phyloP scores from a whole-genome alignment of 2,797 vertebrate genomes.

The Lates japonicus region DNA sequence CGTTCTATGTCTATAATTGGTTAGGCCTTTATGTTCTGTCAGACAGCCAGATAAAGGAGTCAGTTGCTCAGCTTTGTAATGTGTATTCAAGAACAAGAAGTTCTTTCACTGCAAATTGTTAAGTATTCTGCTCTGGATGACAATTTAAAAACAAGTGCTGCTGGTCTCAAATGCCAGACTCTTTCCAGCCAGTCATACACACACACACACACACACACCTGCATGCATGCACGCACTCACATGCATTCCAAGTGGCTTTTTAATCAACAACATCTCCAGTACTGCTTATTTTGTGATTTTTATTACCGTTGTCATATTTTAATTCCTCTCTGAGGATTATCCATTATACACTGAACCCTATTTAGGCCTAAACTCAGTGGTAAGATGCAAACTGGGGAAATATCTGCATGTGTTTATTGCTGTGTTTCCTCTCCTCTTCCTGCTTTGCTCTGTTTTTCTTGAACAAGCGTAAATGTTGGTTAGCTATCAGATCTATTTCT shows the following conservation, averaged over 20 bases:
- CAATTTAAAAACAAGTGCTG: constrained; percentile 21
- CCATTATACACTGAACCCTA: constrained; percentile 53
- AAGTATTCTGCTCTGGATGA: neutral
- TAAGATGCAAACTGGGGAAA: constrained; percentile 46
- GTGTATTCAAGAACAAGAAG: constrained; percentile 19
- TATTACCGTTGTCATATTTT: constrained; percentile 32
- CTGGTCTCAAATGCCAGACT: constrained; percentile 20
- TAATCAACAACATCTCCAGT: constrained; percentile 53
- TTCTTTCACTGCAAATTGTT: constrained; percentile 9
- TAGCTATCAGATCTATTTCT: constrained; percentile 18
- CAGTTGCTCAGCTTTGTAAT: constrained; percentile 26
- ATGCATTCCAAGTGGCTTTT: constrained; percentile 22
- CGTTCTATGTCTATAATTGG: constrained; percentile 47
- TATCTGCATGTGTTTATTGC: constrained; percentile 33
- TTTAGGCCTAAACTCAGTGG: constrained; percentile 49
- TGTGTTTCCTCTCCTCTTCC: constrained; percentile 6
- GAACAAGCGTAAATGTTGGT: constrained; percentile 6
- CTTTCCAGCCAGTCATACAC: neutral
- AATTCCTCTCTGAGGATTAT: constrained; percentile 65
- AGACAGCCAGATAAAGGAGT: constrained; percentile 2
- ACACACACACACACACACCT: neutral
- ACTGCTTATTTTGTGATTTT: constrained; percentile 30
- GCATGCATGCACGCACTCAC: neutral
- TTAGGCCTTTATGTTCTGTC: constrained; percentile 15
- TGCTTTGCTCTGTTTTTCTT: constrained; percentile 2